Percentiles rank a stretch among this genome's conserved stretches.
Conservation (phyloP, 2,888 invertebrate species). For the Helicoverpa assulta region DNA sequence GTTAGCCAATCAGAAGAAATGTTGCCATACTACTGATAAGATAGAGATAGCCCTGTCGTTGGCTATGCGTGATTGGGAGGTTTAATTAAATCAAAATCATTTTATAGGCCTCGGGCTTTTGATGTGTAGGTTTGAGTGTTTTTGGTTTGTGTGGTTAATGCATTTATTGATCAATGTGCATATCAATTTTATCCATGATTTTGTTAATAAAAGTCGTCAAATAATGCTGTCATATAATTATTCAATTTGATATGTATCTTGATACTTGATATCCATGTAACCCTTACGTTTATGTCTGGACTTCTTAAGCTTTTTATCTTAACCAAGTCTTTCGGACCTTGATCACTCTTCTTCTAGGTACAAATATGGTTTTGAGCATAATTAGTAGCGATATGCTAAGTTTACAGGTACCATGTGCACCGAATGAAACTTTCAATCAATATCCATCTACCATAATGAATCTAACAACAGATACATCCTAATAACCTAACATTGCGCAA, state of each 20-base stretch:
- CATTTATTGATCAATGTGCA: background rate
- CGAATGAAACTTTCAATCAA: constrained; percentile 10
- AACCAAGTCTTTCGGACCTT: too few species aligned
- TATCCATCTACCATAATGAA: constrained; percentile 18
- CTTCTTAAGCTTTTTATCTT: too few species aligned
- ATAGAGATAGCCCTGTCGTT: constrained; percentile 42
- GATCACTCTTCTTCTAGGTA: too few species aligned
- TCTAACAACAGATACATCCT: constrained; percentile 30
- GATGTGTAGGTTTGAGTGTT: background rate
- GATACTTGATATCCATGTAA: too few species aligned
- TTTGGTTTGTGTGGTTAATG: background rate
- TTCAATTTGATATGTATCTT: too few species aligned
- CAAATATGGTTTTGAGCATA: too few species aligned
- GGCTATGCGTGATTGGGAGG: constrained; percentile 42
- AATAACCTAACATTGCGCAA: constrained; percentile 17
- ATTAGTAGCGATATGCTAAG: too few species aligned
- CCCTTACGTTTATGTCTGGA: too few species aligned
- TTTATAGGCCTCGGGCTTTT: constrained; percentile 2
- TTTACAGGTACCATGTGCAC: too few species aligned
- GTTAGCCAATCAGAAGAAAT: constrained; percentile 49
- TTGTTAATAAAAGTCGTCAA: too few species aligned
- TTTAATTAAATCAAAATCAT: constrained; percentile 40
- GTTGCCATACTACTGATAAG: constrained; percentile 50
- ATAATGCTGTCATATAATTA: too few species aligned
- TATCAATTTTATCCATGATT: too few species aligned